A percentile compares a stretch with the other conserved stretches of the same genome.
These are phyloP conservation scores for Ophion costatus DNA, from an alignment of 2,888 invertebrate species.

Conservation along the genomic window DNA sequence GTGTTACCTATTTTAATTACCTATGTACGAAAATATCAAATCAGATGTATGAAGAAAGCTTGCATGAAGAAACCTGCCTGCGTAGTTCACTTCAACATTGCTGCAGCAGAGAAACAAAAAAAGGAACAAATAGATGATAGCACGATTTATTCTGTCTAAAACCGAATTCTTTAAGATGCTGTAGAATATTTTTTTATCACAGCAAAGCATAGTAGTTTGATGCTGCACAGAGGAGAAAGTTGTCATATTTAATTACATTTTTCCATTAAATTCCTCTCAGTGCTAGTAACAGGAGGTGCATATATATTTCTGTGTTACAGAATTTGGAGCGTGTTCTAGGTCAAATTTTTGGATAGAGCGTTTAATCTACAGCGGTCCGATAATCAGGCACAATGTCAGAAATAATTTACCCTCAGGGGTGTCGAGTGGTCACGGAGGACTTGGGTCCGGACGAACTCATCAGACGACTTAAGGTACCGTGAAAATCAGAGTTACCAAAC, in stretches of 20 bases:
- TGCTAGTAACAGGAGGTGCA: conserved; percentile 5
- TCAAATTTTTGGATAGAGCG: conserved; percentile 71
- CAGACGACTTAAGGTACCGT: conserved; percentile 93
- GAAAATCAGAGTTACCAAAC: not conserved
- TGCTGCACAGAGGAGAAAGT: not conserved
- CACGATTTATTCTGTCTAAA: not conserved
- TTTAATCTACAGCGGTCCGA: conserved; percentile 56
- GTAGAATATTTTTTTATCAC: not conserved
- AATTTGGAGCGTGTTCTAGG: conserved; percentile 82
- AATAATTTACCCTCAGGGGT: conserved; percentile 97
- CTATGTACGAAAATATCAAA: not conserved
- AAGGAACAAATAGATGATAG: not conserved
- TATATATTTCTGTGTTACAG: conserved; percentile 74
- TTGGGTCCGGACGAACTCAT: conserved; percentile 98
- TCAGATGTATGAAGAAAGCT: not conserved
- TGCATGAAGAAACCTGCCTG: too few species aligned
- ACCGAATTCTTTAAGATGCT: not conserved
- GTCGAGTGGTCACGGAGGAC: conserved; percentile 97
- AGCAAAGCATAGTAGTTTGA: not conserved
- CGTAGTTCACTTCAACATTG: not conserved
- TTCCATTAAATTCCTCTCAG: not conserved
- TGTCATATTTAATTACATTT: not conserved
- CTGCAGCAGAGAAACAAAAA: not conserved
- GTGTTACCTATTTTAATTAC: too few species aligned
- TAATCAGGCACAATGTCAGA: conserved; percentile 88